Percentiles rank a stretch among this genome's conserved stretches.
These are phyloP conservation scores for Oreonectes daqikongensis DNA, from an alignment of 2,797 vertebrate genomes.

Conservation along the genomic window DNA sequence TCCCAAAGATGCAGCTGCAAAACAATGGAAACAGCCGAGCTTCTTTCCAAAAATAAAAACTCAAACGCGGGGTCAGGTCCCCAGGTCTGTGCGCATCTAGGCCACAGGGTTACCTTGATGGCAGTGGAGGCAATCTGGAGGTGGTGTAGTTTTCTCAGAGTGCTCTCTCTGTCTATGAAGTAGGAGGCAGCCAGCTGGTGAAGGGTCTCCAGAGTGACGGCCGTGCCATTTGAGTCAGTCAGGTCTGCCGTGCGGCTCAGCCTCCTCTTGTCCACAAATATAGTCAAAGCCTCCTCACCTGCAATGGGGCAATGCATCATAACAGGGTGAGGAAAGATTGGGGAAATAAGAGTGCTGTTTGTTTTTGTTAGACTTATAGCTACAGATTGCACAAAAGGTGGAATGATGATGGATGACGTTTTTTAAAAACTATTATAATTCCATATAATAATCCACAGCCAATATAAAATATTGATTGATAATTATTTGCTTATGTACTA, in stretches of 20 bases:
- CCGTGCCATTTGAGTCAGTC: conserved; percentile 85
- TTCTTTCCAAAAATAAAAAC: conserved; percentile 56
- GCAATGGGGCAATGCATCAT: conserved; percentile 31
- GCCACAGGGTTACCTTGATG: conserved; percentile 83
- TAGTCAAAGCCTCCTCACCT: conserved; percentile 98
- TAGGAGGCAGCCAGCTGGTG: conserved; percentile 97
- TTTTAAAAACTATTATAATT: no score
- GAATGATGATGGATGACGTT: no score
- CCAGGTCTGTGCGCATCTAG: conserved; percentile 55
- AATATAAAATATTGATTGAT: no score
- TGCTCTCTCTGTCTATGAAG: conserved; percentile 96
- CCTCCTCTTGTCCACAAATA: conserved; percentile 98
- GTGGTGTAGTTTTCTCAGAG: conserved; percentile 90
- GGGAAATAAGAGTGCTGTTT: background rate
- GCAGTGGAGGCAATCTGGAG: conserved; percentile 96
- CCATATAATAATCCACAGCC: no score
- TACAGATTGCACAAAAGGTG: no score
- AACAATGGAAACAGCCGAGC: conserved; percentile 52
- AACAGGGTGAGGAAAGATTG: conserved; percentile 6
- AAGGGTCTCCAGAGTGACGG: conserved; percentile 84
- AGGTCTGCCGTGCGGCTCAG: conserved; percentile 86
- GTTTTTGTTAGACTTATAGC: no score
- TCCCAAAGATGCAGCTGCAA: conserved; percentile 50
- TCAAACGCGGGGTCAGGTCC: conserved; percentile 54
- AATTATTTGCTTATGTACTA: no score